These are phyloP conservation scores for Bilobella aurantiaca DNA, from an alignment of 1,140 invertebrate genomes.

Conservation along the genomic window DNA sequence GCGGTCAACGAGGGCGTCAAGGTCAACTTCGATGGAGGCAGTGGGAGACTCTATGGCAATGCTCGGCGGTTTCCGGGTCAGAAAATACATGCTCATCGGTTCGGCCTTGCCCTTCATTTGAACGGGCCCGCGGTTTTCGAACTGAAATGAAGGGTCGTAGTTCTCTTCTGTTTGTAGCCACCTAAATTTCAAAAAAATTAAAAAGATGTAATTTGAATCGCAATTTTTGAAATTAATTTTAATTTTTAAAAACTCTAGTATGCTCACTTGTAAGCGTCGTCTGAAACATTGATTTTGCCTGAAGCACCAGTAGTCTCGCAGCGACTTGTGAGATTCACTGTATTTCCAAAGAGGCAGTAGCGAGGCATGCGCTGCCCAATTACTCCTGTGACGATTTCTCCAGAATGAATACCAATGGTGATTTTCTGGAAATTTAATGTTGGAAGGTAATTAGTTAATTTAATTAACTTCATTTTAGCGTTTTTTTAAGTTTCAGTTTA, in stretches of 20 bases:
- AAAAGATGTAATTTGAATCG: too few species aligned
- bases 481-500: neutral
- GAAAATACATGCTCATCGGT: conserved; percentile 90
- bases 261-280: conserved; percentile 79
- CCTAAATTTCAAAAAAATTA: too few species aligned
- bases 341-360: conserved; percentile 96
- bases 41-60: conserved; percentile 12
- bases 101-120: conserved; percentile 90
- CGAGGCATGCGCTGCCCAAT: conserved; percentile 93
- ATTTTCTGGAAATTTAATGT: conserved; percentile 61
- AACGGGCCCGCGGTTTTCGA: conserved; percentile 77
- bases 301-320: conserved; percentile 88
- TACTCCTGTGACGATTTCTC: conserved; percentile 90
- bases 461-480: neutral
- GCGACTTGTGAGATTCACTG: conserved; percentile 86
- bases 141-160: conserved; percentile 70
- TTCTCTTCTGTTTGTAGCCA: conserved; percentile 64
- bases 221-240: too few species aligned
- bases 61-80: conserved; percentile 45
- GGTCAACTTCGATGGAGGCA: neutral
- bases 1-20: neutral
- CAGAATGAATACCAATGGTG: conserved; percentile 91
- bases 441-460: too few species aligned
- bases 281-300: conserved; percentile 86
- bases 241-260: too few species aligned